Conservation (phyloP, 2,888 invertebrate genomes). For the Diplolepis rosae region DNA sequence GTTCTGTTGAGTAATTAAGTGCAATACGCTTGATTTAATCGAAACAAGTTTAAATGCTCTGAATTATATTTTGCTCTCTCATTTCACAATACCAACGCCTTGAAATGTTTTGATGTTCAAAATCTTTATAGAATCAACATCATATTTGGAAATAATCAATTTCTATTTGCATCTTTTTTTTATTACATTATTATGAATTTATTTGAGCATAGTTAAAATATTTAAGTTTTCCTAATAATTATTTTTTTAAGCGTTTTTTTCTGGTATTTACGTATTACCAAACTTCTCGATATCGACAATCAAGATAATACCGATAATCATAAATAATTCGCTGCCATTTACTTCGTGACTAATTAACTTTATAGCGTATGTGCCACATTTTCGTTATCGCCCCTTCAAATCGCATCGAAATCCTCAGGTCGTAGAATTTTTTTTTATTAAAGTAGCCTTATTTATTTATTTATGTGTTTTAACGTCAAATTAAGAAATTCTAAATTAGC, state of each 20-base stretch:
- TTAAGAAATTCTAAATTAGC: background rate
- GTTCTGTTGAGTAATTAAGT: conserved; percentile 5
- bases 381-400: conserved; percentile 23
- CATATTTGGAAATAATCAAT: too few relatives aligned
- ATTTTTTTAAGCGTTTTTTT: background rate
- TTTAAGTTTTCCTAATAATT: background rate
- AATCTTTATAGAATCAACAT: background rate
- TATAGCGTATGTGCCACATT: background rate
- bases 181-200: too few relatives aligned
- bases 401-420: background rate
- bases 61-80: background rate
- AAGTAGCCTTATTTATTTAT: too few relatives aligned
- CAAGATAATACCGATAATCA: conserved; percentile 1
- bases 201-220: background rate
- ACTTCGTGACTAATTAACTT: conserved; percentile 25
- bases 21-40: background rate
- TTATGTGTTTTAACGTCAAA: too few relatives aligned
- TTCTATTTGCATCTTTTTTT: too few relatives aligned
- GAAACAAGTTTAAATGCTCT: conserved; percentile 21
- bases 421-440: background rate
- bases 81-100: background rate
- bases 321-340: conserved; percentile 9
- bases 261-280: background rate
- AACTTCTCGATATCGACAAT: background rate
- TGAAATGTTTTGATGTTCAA: background rate